phyloP scores from a whole-genome alignment of 2,888 invertebrate species.

The Drymonia ruficornis region DNA sequence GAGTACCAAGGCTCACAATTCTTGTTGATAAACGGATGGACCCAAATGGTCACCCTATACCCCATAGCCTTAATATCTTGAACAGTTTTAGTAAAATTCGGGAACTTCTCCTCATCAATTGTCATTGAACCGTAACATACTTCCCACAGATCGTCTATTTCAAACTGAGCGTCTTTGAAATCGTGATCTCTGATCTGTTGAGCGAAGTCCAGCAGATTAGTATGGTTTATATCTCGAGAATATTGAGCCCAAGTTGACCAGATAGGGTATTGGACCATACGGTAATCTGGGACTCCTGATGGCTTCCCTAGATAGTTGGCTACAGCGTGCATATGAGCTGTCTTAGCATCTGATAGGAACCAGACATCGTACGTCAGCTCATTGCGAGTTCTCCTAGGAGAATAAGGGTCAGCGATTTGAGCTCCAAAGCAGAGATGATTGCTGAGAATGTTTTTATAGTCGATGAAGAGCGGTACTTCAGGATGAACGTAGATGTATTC shows the following conservation, averaged over 20 bases:
- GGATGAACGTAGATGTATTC: slow-evolving; percentile 87
- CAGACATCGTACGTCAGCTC: slow-evolving; percentile 86
- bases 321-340: slow-evolving; percentile 87
- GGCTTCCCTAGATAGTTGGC: slow-evolving; percentile 87
- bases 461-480: slow-evolving; percentile 88
- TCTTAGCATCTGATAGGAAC: slow-evolving; percentile 81
- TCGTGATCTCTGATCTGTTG: slow-evolving; percentile 86
- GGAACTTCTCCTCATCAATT: slow-evolving; percentile 89
- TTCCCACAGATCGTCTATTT: slow-evolving; percentile 96
- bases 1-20: slow-evolving; percentile 87
- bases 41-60: slow-evolving; percentile 92
- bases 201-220: slow-evolving; percentile 86
- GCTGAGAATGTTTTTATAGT: slow-evolving; percentile 84
- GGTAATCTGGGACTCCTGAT: slow-evolving; percentile 84
- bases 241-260: slow-evolving; percentile 96
- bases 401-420: slow-evolving; percentile 83
- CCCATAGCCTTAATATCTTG: slow-evolving; percentile 85
- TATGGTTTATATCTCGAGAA: slow-evolving; percentile 86
- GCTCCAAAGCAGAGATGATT: slow-evolving; percentile 85
- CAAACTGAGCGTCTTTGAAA: slow-evolving; percentile 90
- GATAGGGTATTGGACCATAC: slow-evolving; percentile 91
- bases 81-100: slow-evolving; percentile 86
- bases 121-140: slow-evolving; percentile 92
- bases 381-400: slow-evolving; percentile 58
- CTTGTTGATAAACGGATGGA: slow-evolving; percentile 93